Base-by-base conservation (phyloP, 2,797 vertebrate species). In the Xenopus petersii region DNA sequence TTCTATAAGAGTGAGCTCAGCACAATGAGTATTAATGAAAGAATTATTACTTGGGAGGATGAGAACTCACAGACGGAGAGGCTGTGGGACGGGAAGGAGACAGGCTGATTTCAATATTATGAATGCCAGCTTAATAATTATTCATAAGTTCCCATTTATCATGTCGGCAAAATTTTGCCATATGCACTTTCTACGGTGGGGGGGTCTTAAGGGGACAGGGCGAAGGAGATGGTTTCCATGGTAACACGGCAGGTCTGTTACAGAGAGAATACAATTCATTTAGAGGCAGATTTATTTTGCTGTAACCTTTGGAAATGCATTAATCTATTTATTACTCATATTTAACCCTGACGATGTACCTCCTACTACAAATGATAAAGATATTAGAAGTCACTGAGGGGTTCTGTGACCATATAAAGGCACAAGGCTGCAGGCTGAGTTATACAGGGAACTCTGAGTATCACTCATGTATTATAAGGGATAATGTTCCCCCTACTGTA, bases 81-180 rank as follows among this genome's bases (percentile, higher is more conserved):
- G 30, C 47, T 51, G 21, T 67, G 66, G 15, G 48, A 26, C 48
- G 16, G 30, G 48, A 16, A 55, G 55, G 15, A 55, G 49, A 15
- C 66, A 15, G 66, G 5, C 24, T 67, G 17, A 21, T 67, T 67
- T n/a, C 11, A 67, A 55, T 67, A 67, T 54, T 67, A 54, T 67
- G 48, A 54, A 36, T 55, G 47, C n/a, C 59, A 30, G 42, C 17
- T 4, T 71, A 24, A 66, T 59, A 65, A 66, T 73, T 66, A 73
- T 73, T 73, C 63, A 48, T 47, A 46, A 30, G 71, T 17, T 4
- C 12, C 30, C 48, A 33, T 66, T n/a, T 46, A 55, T 66, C 36
- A 26, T 8, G 17, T 47, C 63, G 46, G 66, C 54, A 42, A 24
- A 56, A 73, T 26, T 16, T 5, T 24, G 21, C 59, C 24, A 58